Evolutionary conservation across 1,140 invertebrate species (phyloP), one percentile per base, ranked within the genome.

Genomic region (Euschistus heros): DNA sequence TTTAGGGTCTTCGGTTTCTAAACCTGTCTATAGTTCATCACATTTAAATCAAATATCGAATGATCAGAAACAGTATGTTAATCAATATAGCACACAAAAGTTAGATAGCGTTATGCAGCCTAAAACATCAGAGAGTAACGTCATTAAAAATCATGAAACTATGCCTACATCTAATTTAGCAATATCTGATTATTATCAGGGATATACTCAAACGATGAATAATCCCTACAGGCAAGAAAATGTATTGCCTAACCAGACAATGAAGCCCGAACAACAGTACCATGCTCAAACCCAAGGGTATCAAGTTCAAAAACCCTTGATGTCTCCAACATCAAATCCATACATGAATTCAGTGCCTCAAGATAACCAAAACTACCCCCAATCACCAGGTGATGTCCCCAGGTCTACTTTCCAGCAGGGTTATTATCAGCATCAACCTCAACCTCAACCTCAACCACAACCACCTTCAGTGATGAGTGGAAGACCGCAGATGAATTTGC

Each of bases 151-250:
- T 57, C 14, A 17, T 7, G 54, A 57, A 7, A 50, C 8, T 10
- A 50, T 50, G 18, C 54, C 20, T 24, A 57, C 54, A 27, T 57
- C 54, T 24, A 20, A 57, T 57, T 26, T 26, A 17, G 15, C 20
- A 1, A 17, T 24, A 24, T 17, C 20, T 24, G 54, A 57, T 4
- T 57, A 57, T 26, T 24, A 24, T 27, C 20, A 22, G 5, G 24
- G 24, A 8, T 57, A 57, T 24, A 57, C 3, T 26, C 54, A 57
- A 26, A 24, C 54, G 3, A 24, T 26, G 15, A 57, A 57, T 15
- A 57, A 57, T 57, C 18, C 24, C 15, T 57, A 57, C 24, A 57
- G 54, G 24, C 54, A 57, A 24, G 54, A 57, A 2, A 57, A 57
- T 15, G 24, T 57, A 17, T 57, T 57, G 24, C 54, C 54, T 26